Evolutionary conservation across 1,140 invertebrate genomes (phyloP).

Genomic region (Centruroides vittatus): DNA sequence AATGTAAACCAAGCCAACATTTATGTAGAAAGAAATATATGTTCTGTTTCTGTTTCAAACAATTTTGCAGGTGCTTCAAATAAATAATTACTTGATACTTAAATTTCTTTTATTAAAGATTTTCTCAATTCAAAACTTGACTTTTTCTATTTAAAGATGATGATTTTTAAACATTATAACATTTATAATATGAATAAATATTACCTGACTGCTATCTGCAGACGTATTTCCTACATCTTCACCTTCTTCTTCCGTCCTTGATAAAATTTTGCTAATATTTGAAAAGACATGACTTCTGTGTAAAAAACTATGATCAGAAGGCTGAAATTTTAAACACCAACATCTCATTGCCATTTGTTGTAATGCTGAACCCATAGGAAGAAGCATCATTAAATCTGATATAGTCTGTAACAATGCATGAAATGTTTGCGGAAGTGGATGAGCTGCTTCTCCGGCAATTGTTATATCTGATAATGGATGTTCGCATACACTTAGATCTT

Average conservation of each 20-base stretch:
- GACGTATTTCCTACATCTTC: constrained; percentile 1
- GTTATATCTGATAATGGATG: constrained; percentile 67
- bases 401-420: constrained; percentile 81
- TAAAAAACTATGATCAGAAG: constrained; percentile 81
- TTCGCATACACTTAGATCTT: constrained; percentile 44
- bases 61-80: too few relatives aligned
- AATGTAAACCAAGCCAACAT: too few relatives aligned
- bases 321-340: constrained; percentile 77
- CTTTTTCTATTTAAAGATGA: too few relatives aligned
- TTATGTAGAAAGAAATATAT: too few relatives aligned
- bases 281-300: constrained; percentile 86
- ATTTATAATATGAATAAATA: too few relatives aligned
- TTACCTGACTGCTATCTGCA: constrained; percentile 4
- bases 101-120: too few relatives aligned
- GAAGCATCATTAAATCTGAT: constrained; percentile 76
- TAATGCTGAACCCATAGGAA: constrained; percentile 69
- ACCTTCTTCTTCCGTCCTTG: constrained; percentile 66
- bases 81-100: too few relatives aligned
- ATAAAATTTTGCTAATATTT: constrained; percentile 91
- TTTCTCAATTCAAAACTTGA: too few relatives aligned
- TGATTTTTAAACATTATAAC: too few relatives aligned
- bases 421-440: constrained; percentile 64
- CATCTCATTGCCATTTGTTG: constrained; percentile 86
- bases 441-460: constrained; percentile 61
- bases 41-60: too few relatives aligned